Evolutionary conservation across 2,113 vertebrate genomes (phyloP).

Genomic region (Anhinga anhinga): DNA sequence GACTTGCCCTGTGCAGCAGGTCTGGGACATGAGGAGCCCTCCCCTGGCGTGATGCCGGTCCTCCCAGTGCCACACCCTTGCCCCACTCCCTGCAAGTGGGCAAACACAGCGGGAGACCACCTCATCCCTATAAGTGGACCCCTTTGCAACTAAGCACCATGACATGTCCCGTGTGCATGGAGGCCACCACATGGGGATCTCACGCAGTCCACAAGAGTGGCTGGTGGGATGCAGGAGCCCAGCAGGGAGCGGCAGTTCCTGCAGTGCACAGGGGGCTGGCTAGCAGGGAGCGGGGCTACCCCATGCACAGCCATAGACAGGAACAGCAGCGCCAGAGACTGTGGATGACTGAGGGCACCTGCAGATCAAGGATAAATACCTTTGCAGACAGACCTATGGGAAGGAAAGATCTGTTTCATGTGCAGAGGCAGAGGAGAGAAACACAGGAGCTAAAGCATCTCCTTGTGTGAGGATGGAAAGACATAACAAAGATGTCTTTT

Average conservation of each 20-base stretch:
- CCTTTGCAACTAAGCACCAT: not conserved
- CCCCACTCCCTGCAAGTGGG: not conserved
- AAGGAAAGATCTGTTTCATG: not conserved
- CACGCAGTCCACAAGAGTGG: not conserved
- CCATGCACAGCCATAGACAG: not conserved
- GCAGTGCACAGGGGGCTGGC: not conserved
- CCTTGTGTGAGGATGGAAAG: not conserved
- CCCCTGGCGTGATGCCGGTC: not conserved
- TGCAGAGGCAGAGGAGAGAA: not conserved
- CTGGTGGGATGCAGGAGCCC: not conserved
- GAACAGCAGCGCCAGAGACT: not conserved
- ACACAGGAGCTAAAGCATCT: not conserved
- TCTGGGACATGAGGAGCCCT: not conserved
- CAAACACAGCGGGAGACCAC: accelerated
- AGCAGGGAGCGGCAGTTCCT: not conserved
- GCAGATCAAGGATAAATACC: not conserved
- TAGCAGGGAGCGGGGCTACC: not conserved
- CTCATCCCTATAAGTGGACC: not conserved
- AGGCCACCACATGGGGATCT: not conserved
- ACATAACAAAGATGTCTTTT: not conserved
- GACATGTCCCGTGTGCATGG: not conserved
- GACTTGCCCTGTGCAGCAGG: not conserved
- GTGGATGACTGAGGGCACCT: not conserved
- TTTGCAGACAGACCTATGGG: not conserved
- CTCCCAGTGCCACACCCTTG: not conserved